Base-by-base conservation (phyloP, 2,113 vertebrate species). In the Campylomormyrus numenius region DNA sequence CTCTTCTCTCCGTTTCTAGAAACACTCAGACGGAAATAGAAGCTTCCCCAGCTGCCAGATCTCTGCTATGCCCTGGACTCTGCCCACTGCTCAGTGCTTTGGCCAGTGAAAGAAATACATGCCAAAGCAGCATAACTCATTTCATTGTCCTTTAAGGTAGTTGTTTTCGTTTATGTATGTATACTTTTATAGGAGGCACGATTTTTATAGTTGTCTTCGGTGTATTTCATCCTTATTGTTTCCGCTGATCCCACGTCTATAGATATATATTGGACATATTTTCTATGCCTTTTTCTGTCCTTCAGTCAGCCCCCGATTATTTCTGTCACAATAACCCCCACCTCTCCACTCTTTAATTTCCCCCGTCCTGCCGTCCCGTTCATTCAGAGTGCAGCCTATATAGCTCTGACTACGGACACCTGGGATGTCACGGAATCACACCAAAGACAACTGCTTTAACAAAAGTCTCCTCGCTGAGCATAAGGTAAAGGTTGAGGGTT, bases 1-100 rank as follows among this genome's bases (percentile, higher is more conserved):
- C 74, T 90, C 91, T 91, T 48, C 77, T 90, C 91, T 93, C 94
- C 94, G 92, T 93, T 94, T 94, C 91, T 92, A 93, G 91, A 93
- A 92, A 94, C 91, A 92, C 89, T 56, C 80, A 90, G 95, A 95
- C 95, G 93, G 90, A 95, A 96, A 96, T 96, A 96, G 95, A 95
- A 93, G 90, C 89, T 89, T 89, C 92, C 92, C 92, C 91, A 90
- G 56, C 88, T 92, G 91, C 93, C 93, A 95, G 95, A 94, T 95
- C 94, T 94, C 89, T 27, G 90, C 92, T 92, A 89, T 92, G 95
- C 93, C 85, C 83, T 90, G 91, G 89, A 89, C 91, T 88, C 31
- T 46, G 77, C 88, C 53, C 90, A 85, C 89, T 88, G 89, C 89
- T 11, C 24, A 42, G 52, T 58, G 88, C 89, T 92, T 21, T 87